phyloP scores from a whole-genome alignment of 2,888 invertebrate species.

The Aporophyla nigra region DNA sequence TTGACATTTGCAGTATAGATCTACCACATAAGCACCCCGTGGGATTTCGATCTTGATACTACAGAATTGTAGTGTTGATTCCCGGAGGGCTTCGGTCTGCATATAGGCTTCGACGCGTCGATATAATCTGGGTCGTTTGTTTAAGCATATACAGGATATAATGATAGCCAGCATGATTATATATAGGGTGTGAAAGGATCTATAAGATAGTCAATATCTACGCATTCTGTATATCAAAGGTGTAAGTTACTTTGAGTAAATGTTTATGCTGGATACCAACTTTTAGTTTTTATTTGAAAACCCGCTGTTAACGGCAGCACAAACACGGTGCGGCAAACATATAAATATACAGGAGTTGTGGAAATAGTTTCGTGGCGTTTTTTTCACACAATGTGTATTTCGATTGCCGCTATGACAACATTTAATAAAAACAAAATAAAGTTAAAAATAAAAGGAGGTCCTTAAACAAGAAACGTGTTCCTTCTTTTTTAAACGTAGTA shows the following conservation, averaged over 20 bases:
- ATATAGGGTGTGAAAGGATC: not conserved
- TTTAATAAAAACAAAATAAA: too few species aligned
- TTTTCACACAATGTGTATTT: too few species aligned
- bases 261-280: too few species aligned
- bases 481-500: too few species aligned
- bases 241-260: not conserved
- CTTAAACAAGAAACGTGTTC: too few species aligned
- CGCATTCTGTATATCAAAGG: not conserved
- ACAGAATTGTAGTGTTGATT: conserved; percentile 28
- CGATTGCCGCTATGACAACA: too few species aligned
- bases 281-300: not conserved
- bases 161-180: too few species aligned
- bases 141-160: not conserved
- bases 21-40: conserved; percentile 34
- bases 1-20: conserved; percentile 54
- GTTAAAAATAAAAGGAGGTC: too few species aligned
- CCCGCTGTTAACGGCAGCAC: not conserved
- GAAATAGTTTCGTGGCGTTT: too few species aligned
- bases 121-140: conserved; percentile 31
- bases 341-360: not conserved
- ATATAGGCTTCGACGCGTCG: conserved; percentile 7
- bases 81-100: conserved; percentile 5
- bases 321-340: not conserved
- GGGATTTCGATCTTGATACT: conserved; percentile 49
- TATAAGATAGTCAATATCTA: rapidly evolving